A percentile compares a stretch with the other conserved stretches of the same genome.
Evolutionary conservation across 2,113 vertebrate species (phyloP).

Genomic region (Tricholaema leucomelas): DNA sequence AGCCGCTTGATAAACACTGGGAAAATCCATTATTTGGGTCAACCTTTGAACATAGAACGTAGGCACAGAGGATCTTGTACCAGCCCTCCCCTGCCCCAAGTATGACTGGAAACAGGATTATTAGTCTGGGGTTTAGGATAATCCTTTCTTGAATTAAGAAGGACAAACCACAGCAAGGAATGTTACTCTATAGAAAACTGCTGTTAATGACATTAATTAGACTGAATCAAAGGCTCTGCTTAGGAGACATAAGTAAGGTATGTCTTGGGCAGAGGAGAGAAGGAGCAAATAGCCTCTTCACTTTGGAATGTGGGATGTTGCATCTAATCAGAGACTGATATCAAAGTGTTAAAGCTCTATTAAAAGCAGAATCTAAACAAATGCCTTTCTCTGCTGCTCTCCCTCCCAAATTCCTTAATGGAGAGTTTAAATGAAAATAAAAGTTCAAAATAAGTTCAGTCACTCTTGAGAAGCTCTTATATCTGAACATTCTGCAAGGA

Average conservation of each 20-base stretch:
- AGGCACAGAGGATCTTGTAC: not conserved
- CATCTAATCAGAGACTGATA: slow-evolving; percentile 26
- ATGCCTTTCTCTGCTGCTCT: slow-evolving; percentile 49
- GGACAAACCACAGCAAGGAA: not conserved
- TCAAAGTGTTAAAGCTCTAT: slow-evolving; percentile 69
- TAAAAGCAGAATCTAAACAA: slow-evolving; percentile 71
- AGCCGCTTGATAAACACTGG: not conserved
- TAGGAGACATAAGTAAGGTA: slow-evolving; percentile 13
- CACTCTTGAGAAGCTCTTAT: slow-evolving; percentile 60
- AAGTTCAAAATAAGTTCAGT: slow-evolving; percentile 79
- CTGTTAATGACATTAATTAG: slow-evolving; percentile 32
- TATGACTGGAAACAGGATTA: not conserved
- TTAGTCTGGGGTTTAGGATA: not conserved
- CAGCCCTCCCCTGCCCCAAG: accelerated
- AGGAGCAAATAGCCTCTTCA: slow-evolving; percentile 17
- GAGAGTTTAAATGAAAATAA: slow-evolving; percentile 73
- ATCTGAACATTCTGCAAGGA: slow-evolving; percentile 15
- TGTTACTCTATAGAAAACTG: not conserved
- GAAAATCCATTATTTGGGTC: not conserved
- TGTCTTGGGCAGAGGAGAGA: not conserved
- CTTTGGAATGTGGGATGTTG: slow-evolving; percentile 2
- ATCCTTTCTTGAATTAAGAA: not conserved
- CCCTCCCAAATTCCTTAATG: slow-evolving; percentile 73
- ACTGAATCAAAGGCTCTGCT: not conserved
- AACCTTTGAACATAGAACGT: not conserved